These are phyloP conservation scores for Antigone vipio DNA, from an alignment of 2,113 vertebrate genomes.

Conservation along the genomic window DNA sequence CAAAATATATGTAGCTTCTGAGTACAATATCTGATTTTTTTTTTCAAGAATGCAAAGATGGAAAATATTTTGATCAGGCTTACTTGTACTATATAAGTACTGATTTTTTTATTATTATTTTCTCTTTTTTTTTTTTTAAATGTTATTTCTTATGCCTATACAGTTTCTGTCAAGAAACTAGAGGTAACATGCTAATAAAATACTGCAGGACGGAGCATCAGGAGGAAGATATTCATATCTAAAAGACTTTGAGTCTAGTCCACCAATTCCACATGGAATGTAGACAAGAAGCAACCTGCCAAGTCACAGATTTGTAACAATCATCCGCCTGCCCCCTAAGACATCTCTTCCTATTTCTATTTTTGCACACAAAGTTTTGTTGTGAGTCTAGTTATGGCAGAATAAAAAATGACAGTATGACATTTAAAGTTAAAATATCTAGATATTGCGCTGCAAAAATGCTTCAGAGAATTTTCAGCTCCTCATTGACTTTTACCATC, in stretches of 20 bases:
- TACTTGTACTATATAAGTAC: background rate
- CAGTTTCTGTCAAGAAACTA: background rate
- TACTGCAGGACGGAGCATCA: background rate
- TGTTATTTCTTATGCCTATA: background rate
- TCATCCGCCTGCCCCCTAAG: background rate
- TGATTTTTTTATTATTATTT: background rate
- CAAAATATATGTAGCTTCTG: background rate
- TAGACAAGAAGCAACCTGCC: background rate
- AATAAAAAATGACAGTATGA: background rate
- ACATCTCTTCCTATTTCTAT: background rate
- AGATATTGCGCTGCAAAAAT: background rate
- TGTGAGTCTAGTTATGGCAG: background rate
- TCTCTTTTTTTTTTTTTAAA: background rate
- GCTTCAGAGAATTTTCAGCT: background rate
- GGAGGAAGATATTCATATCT: background rate
- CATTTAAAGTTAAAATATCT: background rate
- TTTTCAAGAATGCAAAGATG: background rate
- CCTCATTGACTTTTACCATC: background rate
- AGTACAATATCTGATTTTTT: background rate
- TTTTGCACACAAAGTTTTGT: background rate
- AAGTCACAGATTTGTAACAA: background rate
- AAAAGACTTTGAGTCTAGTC: background rate
- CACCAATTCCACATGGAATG: background rate
- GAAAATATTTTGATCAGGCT: background rate
- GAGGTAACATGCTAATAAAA: background rate